phyloP scores from a whole-genome alignment of 2,797 vertebrate genomes.

The Enteromius afrohamiltoni region DNA sequence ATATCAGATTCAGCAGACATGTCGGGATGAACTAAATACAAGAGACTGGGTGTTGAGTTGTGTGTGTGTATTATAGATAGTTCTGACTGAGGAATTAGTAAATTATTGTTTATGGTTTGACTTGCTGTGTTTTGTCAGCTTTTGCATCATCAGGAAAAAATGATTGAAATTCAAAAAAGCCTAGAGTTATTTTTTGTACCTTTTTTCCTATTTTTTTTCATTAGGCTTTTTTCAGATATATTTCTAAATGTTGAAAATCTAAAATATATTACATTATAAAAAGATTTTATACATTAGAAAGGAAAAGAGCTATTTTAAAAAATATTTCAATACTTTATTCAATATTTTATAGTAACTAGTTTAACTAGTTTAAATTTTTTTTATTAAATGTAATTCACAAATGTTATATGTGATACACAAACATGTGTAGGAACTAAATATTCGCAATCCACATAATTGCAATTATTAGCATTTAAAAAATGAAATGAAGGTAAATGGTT shows the following conservation, averaged over 20 bases:
- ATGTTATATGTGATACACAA: background rate
- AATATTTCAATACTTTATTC: background rate
- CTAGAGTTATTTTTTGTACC: background rate
- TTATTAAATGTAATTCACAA: background rate
- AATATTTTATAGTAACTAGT: background rate
- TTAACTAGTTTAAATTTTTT: too few relatives aligned
- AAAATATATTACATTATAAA: background rate
- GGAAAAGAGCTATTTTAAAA: background rate
- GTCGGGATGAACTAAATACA: constrained; percentile 39
- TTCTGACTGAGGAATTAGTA: background rate
- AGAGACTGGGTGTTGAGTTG: constrained; percentile 25
- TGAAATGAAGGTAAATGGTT: too few relatives aligned
- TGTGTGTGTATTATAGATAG: background rate
- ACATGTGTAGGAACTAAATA: background rate
- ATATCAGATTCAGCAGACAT: constrained; percentile 44
- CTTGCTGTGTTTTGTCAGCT: background rate
- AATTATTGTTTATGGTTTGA: background rate
- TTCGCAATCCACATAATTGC: background rate
- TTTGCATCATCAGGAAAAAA: background rate
- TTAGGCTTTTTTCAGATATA: background rate
- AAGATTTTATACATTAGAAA: background rate
- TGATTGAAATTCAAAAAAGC: background rate
- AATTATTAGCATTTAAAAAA: too few relatives aligned
- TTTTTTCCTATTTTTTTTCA: background rate
- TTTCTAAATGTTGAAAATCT: background rate